These are phyloP conservation scores for Macrobrachium rosenbergii DNA, from an alignment of 1,140 invertebrate genomes.

Conservation along the genomic window DNA sequence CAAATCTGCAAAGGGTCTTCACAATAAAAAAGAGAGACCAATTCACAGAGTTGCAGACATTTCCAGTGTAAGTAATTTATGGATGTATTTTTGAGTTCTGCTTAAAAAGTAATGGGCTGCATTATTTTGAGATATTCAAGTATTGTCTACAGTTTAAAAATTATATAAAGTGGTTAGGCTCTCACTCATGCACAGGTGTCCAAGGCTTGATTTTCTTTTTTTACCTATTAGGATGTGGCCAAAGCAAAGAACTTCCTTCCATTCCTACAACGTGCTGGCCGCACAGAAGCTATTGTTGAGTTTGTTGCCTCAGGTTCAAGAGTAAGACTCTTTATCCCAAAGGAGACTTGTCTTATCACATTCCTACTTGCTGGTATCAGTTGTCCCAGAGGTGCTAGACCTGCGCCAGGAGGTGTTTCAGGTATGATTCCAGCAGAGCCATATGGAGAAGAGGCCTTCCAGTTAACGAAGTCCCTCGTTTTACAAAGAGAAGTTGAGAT, in stretches of 20 bases:
- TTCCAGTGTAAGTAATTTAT: slow-evolving; percentile 75
- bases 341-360: slow-evolving; percentile 95
- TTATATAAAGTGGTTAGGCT: too few species aligned
- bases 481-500: slow-evolving; percentile 95
- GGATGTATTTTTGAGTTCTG: neutral
- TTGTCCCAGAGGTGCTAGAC: slow-evolving; percentile 86
- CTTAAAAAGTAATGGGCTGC: neutral
- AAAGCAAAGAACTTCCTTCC: slow-evolving; percentile 94
- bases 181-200: neutral
- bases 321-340: slow-evolving; percentile 91
- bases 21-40: slow-evolving; percentile 88
- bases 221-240: slow-evolving; percentile 75
- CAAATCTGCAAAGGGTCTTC: slow-evolving; percentile 86
- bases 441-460: slow-evolving; percentile 91
- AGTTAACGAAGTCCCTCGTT: slow-evolving; percentile 89
- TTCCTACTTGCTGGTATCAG: slow-evolving; percentile 92
- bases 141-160: neutral
- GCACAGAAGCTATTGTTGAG: slow-evolving; percentile 92
- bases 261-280: slow-evolving; percentile 86
- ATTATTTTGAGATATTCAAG: neutral
- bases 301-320: slow-evolving; percentile 95
- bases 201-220: neutral
- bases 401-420: slow-evolving; percentile 77
- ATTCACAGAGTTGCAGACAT: slow-evolving; percentile 89
- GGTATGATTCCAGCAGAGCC: slow-evolving; percentile 83